Evolutionary conservation across 2,113 vertebrate genomes (phyloP).

Genomic region (Micromys minutus): DNA sequence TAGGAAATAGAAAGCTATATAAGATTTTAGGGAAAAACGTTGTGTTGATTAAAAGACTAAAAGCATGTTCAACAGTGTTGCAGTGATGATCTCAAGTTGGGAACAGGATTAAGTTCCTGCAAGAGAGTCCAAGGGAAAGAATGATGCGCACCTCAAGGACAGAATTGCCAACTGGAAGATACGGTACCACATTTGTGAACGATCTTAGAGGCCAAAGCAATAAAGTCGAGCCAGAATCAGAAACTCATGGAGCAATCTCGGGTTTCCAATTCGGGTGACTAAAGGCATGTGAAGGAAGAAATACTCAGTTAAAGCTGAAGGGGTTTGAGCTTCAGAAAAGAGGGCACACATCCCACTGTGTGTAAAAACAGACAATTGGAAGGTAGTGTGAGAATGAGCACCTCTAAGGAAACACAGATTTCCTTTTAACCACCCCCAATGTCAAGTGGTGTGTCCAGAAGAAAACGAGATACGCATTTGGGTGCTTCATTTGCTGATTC

Average conservation of each 20-base stretch:
- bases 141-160: neutral
- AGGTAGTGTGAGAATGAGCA: neutral
- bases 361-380: neutral
- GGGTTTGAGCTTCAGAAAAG: neutral
- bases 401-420: slow-evolving; percentile 7
- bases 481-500: slow-evolving; percentile 46
- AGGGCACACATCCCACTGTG: neutral
- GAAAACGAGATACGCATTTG: neutral
- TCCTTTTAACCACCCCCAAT: neutral
- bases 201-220: neutral
- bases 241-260: neutral
- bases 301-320: neutral
- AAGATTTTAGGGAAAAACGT: neutral
- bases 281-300: neutral
- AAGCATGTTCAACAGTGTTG: neutral
- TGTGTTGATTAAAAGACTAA: neutral
- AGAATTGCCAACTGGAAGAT: neutral
- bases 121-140: neutral
- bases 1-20: neutral
- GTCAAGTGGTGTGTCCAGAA: slow-evolving; percentile 42
- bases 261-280: neutral
- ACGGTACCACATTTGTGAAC: neutral
- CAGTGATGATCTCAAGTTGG: neutral
- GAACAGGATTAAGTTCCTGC: neutral
- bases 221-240: neutral